These are phyloP conservation scores for Stegana nigrithorax DNA, from an alignment of 2,888 invertebrate genomes.

Conservation along the genomic window DNA sequence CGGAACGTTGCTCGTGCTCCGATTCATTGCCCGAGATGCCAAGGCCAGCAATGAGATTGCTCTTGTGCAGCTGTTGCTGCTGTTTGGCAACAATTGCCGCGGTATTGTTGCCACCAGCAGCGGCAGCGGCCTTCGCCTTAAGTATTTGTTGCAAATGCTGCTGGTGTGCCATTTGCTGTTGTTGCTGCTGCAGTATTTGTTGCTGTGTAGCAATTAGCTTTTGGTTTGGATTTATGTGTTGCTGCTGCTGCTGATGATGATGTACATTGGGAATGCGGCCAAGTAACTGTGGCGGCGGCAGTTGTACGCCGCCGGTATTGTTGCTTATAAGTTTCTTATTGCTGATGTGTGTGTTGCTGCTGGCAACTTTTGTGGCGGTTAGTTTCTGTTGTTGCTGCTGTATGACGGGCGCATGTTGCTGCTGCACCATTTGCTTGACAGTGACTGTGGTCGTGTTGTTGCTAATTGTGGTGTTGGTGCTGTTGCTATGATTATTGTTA, in stretches of 20 bases:
- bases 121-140: conserved; percentile 61
- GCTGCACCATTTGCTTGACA: conserved; percentile 63
- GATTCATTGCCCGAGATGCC: conserved; percentile 46
- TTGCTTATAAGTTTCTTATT: too few relatives aligned
- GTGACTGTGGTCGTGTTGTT: conserved; percentile 51
- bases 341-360: conserved; percentile 20
- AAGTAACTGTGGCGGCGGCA: conserved; percentile 48
- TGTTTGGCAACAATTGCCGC: conserved; percentile 63
- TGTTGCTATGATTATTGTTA: conserved; percentile 13
- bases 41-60: conserved; percentile 1
- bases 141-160: conserved; percentile 65
- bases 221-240: conserved; percentile 61
- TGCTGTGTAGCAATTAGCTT: conserved; percentile 62
- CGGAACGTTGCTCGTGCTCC: conserved; percentile 65
- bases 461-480: conserved; percentile 34
- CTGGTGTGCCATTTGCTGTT: conserved; percentile 62
- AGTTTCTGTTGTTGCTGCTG: conserved; percentile 66
- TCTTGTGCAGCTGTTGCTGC: conserved; percentile 57
- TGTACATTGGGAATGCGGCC: conserved; percentile 56
- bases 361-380: conserved; percentile 29
- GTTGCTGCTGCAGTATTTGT: conserved; percentile 59
- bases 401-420: conserved; percentile 60
- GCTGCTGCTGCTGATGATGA: conserved; percentile 43
- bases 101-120: conserved; percentile 56
- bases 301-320: conserved; percentile 35